phyloP scores from a whole-genome alignment of 2,888 invertebrate species.

The Ophion costatus region DNA sequence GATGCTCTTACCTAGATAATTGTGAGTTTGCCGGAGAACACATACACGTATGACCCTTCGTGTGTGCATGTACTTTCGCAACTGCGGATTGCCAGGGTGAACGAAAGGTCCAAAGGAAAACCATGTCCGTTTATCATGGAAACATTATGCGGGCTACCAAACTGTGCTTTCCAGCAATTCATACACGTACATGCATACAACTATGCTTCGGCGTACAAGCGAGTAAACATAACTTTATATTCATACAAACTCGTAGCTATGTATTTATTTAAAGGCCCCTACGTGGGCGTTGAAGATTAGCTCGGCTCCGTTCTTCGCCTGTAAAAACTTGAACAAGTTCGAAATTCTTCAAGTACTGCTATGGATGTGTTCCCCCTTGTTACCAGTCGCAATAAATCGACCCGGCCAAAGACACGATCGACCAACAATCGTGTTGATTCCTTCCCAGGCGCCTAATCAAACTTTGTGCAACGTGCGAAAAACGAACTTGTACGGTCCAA shows the following conservation, averaged over 20 bases:
- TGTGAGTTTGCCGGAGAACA: constrained; percentile 27
- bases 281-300: too few relatives aligned
- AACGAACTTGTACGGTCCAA: not conserved
- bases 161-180: not conserved
- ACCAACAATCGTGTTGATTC: not conserved
- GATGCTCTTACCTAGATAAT: constrained; percentile 42
- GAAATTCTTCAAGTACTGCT: too few relatives aligned
- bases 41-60: not conserved
- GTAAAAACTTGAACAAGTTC: too few relatives aligned
- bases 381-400: not conserved
- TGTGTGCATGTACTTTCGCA: not conserved
- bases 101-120: not conserved
- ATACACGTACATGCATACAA: too few relatives aligned
- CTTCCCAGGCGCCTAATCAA: not conserved
- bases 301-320: too few relatives aligned
- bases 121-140: too few relatives aligned
- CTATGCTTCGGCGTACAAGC: too few relatives aligned
- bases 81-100: not conserved
- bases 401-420: not conserved
- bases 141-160: not conserved
- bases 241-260: too few relatives aligned
- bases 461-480: not conserved
- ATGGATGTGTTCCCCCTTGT: too few relatives aligned
- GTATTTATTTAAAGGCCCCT: too few relatives aligned
- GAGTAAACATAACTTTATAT: too few relatives aligned